These are phyloP conservation scores for Corythornis cristatus DNA, from an alignment of 2,113 vertebrate genomes.

Conservation along the genomic window DNA sequence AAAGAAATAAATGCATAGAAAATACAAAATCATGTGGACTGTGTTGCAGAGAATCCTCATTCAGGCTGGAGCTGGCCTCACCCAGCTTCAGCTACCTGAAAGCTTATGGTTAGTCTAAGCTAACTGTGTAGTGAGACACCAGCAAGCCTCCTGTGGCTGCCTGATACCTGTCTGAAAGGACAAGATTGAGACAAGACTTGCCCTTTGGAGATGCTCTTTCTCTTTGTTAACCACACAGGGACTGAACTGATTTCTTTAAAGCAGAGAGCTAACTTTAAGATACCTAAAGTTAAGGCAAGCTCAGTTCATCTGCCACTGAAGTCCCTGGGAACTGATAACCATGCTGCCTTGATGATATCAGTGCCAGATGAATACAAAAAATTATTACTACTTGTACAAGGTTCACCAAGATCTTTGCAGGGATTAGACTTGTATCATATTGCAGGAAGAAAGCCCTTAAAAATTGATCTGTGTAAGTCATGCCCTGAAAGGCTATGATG, in stretches of 20 bases:
- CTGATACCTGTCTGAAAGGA: not conserved
- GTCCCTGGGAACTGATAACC: not conserved
- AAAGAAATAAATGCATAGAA: not conserved
- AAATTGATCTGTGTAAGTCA: not conserved
- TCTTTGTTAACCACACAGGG: not conserved
- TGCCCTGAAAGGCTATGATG: not conserved
- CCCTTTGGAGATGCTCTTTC: not conserved
- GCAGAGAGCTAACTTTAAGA: not conserved
- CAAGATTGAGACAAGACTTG: not conserved
- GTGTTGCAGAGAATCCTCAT: not conserved
- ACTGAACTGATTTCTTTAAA: not conserved
- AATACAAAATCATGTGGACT: not conserved
- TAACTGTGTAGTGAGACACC: not conserved
- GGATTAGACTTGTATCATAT: not conserved
- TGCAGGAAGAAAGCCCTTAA: not conserved
- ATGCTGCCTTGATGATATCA: not conserved
- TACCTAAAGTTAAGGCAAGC: not conserved
- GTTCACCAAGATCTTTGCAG: not conserved
- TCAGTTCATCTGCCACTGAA: not conserved
- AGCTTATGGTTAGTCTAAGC: not conserved
- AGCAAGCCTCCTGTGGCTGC: not conserved
- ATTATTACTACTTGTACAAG: not conserved
- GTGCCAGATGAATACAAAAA: not conserved
- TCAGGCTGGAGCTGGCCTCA: not conserved
- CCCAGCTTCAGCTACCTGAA: not conserved